Percentiles rank a stretch among this genome's conserved stretches.
These are phyloP conservation scores for Galago senegalensis DNA, from an alignment of 2,797 vertebrate genomes.

Conservation along the genomic window DNA sequence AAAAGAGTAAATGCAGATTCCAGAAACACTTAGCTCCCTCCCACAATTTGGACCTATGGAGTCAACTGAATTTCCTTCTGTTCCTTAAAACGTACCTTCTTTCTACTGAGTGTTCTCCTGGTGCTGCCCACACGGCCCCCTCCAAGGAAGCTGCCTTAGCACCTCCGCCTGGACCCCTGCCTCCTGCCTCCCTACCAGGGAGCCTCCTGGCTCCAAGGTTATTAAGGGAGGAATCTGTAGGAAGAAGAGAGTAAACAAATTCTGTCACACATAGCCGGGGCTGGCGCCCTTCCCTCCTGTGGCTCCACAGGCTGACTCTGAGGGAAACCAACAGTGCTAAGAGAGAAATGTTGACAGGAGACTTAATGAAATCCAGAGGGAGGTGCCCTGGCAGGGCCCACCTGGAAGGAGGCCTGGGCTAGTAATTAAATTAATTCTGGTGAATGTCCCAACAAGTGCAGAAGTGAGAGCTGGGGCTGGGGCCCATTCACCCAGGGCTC, in stretches of 20 bases:
- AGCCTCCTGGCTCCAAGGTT: slow-evolving; percentile 79
- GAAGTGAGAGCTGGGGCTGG: background rate
- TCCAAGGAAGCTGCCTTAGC: background rate
- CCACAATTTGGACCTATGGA: background rate
- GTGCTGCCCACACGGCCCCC: background rate
- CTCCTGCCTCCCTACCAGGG: slow-evolving; percentile 73
- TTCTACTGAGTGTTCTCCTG: background rate
- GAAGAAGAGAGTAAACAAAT: slow-evolving; percentile 66
- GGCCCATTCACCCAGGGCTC: slow-evolving; percentile 58
- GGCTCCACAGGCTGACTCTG: slow-evolving; percentile 7
- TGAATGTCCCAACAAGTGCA: slow-evolving; percentile 78
- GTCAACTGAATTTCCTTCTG: background rate
- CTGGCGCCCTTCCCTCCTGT: background rate
- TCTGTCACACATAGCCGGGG: background rate
- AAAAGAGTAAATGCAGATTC: background rate
- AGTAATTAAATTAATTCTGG: slow-evolving; percentile 81
- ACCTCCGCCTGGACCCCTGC: background rate
- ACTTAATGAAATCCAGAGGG: slow-evolving; percentile 72
- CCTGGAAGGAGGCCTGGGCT: slow-evolving; percentile 69
- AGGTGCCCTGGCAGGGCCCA: slow-evolving; percentile 57
- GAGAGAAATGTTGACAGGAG: slow-evolving; percentile 66
- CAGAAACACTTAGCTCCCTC: background rate
- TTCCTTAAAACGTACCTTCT: background rate
- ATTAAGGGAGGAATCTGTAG: slow-evolving; percentile 76
- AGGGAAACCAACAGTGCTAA: slow-evolving; percentile 10